A percentile compares a stretch with the other conserved stretches of the same genome.
phyloP scores from a whole-genome alignment of 2,797 vertebrate species.

The Micromesistius poutassou region DNA sequence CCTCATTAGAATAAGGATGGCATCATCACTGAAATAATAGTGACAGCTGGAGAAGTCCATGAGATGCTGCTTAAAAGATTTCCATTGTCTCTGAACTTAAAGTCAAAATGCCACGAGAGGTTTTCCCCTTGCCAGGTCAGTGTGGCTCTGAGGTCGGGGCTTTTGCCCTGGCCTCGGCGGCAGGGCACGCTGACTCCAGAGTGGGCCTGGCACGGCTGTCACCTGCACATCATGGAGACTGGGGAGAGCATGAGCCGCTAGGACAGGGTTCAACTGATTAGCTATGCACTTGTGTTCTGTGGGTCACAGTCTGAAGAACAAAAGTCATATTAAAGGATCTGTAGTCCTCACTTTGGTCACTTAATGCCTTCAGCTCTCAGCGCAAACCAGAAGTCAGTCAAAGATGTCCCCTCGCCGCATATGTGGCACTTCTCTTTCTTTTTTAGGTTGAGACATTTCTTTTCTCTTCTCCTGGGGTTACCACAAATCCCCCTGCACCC shows the following conservation, averaged over 20 bases:
- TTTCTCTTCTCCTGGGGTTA: slow-evolving; percentile 60
- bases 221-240: slow-evolving; percentile 70
- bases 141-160: slow-evolving; percentile 71
- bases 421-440: slow-evolving; percentile 64
- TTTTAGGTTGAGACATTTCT: slow-evolving; percentile 63
- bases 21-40: slow-evolving; percentile 66
- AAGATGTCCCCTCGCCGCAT: slow-evolving; percentile 53
- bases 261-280: slow-evolving; percentile 79
- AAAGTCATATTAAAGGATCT: slow-evolving; percentile 77
- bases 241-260: slow-evolving; percentile 53
- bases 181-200: slow-evolving; percentile 63
- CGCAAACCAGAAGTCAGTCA: slow-evolving; percentile 67
- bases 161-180: slow-evolving; percentile 71
- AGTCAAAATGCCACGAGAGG: slow-evolving; percentile 75
- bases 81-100: slow-evolving; percentile 70
- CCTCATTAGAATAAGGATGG: slow-evolving; percentile 78
- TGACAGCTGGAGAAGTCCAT: slow-evolving; percentile 70
- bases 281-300: slow-evolving; percentile 72
- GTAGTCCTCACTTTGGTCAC: slow-evolving; percentile 64
- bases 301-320: slow-evolving; percentile 75
- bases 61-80: slow-evolving; percentile 70
- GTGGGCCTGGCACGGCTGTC: slow-evolving; percentile 77
- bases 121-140: slow-evolving; percentile 73
- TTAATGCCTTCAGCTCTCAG: slow-evolving; percentile 64
- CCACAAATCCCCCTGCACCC: slow-evolving; percentile 59